Conservation (phyloP, 2,888 invertebrate genomes). For the Punctoribates punctum region DNA sequence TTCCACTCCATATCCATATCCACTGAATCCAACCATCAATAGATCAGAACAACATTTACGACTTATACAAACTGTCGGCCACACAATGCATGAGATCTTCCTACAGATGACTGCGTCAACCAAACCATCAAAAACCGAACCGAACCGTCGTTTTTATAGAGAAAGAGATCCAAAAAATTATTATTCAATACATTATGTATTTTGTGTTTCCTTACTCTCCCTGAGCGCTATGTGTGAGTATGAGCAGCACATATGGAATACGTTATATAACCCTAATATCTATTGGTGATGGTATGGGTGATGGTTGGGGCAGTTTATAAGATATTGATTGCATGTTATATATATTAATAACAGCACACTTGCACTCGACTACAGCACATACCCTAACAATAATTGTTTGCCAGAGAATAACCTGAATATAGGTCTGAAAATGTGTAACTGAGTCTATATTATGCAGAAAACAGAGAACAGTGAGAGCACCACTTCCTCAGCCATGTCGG, state of each 20-base stretch:
- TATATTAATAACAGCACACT: background rate
- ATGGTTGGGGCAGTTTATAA: constrained; percentile 28
- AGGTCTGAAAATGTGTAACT: constrained; percentile 37
- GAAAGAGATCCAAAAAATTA: background rate
- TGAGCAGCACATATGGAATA: constrained; percentile 27
- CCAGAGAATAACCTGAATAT: constrained; percentile 2
- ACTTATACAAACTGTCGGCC: constrained; percentile 45
- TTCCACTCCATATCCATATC: background rate
- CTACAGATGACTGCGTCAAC: constrained; percentile 44
- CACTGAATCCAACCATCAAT: background rate
- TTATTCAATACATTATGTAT: background rate
- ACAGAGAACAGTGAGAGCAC: background rate
- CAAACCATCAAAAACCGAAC: constrained; percentile 8
- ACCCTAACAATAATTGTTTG: background rate
- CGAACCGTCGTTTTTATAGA: background rate
- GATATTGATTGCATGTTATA: background rate
- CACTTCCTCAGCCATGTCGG: background rate
- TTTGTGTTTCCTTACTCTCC: background rate
- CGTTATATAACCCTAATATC: constrained; percentile 6
- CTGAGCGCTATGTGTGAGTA: constrained; percentile 34
- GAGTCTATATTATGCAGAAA: constrained; percentile 19
- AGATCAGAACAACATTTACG: constrained; percentile 45
- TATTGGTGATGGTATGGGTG: background rate
- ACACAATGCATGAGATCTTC: constrained; percentile 42
- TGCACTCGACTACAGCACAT: background rate